Conservation (phyloP, 2,888 invertebrate species). For the Ganaspis brasiliensis region DNA sequence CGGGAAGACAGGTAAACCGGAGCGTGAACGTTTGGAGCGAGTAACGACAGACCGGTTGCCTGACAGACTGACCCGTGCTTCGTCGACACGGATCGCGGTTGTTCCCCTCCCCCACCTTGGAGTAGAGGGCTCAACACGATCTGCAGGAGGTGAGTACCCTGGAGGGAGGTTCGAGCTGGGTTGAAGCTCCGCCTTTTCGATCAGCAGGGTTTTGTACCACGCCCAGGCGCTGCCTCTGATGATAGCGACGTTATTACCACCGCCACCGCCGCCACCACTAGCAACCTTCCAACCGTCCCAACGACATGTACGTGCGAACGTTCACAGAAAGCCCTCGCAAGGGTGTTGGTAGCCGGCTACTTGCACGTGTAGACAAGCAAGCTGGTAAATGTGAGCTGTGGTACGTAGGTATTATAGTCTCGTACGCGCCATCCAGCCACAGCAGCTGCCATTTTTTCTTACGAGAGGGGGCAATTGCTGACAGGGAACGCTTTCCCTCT, state of each 20-base stretch:
- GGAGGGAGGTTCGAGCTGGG: constrained; percentile 54
- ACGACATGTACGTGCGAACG: constrained; percentile 55
- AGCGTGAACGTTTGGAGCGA: constrained; percentile 60
- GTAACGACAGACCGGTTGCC: constrained; percentile 78
- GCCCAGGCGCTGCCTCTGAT: constrained; percentile 51
- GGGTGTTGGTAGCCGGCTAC: constrained; percentile 67
- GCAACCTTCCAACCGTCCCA: constrained; percentile 45
- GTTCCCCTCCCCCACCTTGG: constrained; percentile 68
- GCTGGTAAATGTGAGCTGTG: constrained; percentile 61
- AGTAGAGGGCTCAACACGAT: constrained; percentile 30
- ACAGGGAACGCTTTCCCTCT: constrained; percentile 77
- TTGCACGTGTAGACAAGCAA: constrained; percentile 73
- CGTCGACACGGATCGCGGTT: constrained; percentile 77
- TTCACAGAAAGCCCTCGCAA: constrained; percentile 51
- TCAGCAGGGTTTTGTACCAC: constrained; percentile 49
- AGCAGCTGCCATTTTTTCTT: constrained; percentile 82
- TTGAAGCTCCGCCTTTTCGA: constrained; percentile 61
- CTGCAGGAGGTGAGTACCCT: constrained; percentile 33
- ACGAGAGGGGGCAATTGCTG: constrained; percentile 78
- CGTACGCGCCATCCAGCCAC: constrained; percentile 82
- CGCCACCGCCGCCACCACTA: constrained; percentile 50
- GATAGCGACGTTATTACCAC: constrained; percentile 50
- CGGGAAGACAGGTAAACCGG: constrained; percentile 74
- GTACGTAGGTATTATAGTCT: constrained; percentile 65
- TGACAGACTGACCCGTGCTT: constrained; percentile 80